Conservation (phyloP, 2,888 invertebrate species). For the Hemicrepidius hirtus region DNA sequence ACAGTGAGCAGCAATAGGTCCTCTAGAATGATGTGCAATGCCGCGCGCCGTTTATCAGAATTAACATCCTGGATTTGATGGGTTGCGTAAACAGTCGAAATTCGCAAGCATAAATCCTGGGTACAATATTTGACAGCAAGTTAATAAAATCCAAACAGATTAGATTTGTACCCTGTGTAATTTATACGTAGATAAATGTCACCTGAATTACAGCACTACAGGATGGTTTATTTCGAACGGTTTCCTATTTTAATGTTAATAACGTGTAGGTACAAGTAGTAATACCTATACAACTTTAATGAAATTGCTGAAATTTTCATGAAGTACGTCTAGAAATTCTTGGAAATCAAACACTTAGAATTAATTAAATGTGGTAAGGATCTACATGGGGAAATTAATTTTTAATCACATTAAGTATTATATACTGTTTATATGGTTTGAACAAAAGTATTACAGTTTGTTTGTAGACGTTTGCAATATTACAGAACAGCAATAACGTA, state of each 20-base stretch:
- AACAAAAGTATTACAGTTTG: too few relatives aligned
- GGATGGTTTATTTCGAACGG: conserved; percentile 10
- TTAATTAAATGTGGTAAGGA: too few relatives aligned
- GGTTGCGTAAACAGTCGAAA: conserved; percentile 28
- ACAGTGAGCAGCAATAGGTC: conserved; percentile 1
- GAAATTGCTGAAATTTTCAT: too few relatives aligned
- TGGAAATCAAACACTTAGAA: too few relatives aligned
- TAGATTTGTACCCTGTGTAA: conserved; percentile 31
- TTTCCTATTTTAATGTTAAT: conserved; percentile 4
- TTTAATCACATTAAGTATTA: too few relatives aligned
- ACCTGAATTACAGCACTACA: not conserved
- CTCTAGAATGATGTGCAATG: conserved; percentile 17
- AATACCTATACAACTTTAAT: too few relatives aligned
- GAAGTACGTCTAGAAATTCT: too few relatives aligned
- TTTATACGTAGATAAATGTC: conserved; percentile 33
- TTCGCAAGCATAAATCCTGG: conserved; percentile 27
- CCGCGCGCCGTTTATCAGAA: conserved; percentile 29
- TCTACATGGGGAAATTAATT: too few relatives aligned
- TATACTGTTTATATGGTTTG: too few relatives aligned
- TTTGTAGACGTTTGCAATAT: too few relatives aligned
- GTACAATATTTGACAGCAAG: conserved; percentile 35
- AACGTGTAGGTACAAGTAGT: not conserved
- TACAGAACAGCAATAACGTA: too few relatives aligned
- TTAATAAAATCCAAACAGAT: conserved; percentile 37
- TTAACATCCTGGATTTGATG: conserved; percentile 30